These are phyloP conservation scores for Apteryx owenii DNA, from an alignment of 2,113 vertebrate genomes.

Conservation along the genomic window DNA sequence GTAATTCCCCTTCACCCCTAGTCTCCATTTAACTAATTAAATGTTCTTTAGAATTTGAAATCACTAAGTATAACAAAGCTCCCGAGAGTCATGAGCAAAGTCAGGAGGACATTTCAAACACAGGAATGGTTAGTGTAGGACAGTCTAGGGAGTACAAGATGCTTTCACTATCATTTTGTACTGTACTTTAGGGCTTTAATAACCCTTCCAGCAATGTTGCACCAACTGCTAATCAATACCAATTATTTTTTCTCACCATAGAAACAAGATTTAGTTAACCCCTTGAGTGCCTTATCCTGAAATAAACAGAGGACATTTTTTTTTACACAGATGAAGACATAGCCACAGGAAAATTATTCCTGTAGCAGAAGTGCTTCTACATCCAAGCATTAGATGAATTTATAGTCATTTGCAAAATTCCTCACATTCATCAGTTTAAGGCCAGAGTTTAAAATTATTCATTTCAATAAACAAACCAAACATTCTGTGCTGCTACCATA, in stretches of 20 bases:
- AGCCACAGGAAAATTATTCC: neutral
- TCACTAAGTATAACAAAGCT: constrained; percentile 68
- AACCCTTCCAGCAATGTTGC: constrained; percentile 64
- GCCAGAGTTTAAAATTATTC: neutral
- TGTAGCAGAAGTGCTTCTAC: neutral
- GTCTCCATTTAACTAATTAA: constrained; percentile 68
- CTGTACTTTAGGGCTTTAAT: constrained; percentile 73
- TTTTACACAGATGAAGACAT: neutral
- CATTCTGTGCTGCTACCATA: neutral
- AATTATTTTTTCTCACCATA: constrained; percentile 77
- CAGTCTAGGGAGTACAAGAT: constrained; percentile 60
- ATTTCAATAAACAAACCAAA: neutral
- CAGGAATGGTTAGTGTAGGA: constrained; percentile 45
- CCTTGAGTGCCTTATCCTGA: constrained; percentile 15
- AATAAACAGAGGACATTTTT: neutral
- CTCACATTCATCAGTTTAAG: neutral
- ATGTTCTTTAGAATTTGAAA: constrained; percentile 63
- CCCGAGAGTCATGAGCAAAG: constrained; percentile 67
- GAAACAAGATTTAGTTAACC: constrained; percentile 65
- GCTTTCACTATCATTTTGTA: constrained; percentile 67
- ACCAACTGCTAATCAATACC: constrained; percentile 79
- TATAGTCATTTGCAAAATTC: neutral
- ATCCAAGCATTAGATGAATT: neutral
- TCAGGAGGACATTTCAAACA: constrained; percentile 67
- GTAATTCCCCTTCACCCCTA: constrained; percentile 48